These are phyloP conservation scores for Cephus runcator DNA, from an alignment of 2,888 invertebrate species.

Conservation along the genomic window DNA sequence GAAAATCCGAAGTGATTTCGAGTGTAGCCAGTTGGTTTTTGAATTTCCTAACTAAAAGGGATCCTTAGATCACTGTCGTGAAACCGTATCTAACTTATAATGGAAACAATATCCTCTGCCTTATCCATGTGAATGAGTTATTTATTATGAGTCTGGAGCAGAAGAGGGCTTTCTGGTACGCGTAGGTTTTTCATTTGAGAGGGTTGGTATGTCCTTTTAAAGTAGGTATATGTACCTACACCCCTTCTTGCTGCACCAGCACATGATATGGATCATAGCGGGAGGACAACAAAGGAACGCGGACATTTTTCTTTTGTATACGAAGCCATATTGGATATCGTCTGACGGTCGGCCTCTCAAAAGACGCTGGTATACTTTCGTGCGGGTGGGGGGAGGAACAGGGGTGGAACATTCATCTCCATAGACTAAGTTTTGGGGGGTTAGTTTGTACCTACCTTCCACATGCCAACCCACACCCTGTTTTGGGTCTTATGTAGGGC, in stretches of 20 bases:
- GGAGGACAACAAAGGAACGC: conserved; percentile 20
- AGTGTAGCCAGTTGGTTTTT: background rate
- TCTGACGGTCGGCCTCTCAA: conserved; percentile 33
- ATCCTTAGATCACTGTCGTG: background rate
- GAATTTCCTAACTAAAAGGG: background rate
- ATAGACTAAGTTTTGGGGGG: conserved; percentile 39
- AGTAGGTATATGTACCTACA: background rate
- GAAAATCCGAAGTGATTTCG: background rate
- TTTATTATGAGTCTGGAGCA: background rate
- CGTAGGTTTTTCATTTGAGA: background rate
- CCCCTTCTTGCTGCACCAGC: background rate
- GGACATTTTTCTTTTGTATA: conserved; percentile 26
- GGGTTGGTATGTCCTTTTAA: background rate
- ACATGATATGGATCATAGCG: conserved; percentile 14
- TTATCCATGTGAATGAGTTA: background rate
- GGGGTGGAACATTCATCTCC: conserved; percentile 45
- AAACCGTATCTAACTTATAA: background rate
- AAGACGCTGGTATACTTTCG: conserved; percentile 25
- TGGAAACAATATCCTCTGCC: background rate
- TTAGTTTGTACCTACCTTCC: conserved; percentile 24
- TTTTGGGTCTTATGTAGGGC: conserved; percentile 11
- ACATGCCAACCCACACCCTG: conserved; percentile 22
- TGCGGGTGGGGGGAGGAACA: conserved; percentile 19
- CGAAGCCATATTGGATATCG: conserved; percentile 29
- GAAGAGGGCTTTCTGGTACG: background rate